Base-by-base conservation (phyloP, 2,797 vertebrate genomes). In the Myotis pilosus region DNA sequence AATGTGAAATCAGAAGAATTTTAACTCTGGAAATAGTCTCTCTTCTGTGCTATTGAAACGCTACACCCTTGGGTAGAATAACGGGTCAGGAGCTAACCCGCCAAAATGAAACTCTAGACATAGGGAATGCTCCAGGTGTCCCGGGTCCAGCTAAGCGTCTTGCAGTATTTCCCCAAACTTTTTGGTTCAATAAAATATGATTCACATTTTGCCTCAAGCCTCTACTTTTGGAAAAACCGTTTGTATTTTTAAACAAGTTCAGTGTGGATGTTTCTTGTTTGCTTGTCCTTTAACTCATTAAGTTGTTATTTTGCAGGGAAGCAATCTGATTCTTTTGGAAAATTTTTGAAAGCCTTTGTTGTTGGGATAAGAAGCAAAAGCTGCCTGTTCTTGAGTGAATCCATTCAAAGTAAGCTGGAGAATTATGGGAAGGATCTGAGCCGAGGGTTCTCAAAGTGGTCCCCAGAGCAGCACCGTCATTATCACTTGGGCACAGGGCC, bases 101-200 rank as follows among this genome's bases (percentile, higher is more conserved):
- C 92, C 91, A 96, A 94, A 91, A 91, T 82, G 88, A 96, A 96
- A 96, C 95, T 94, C 88, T 97, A 96, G 90, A 97, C 96, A 87
- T 41, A 88, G 75, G 25, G 41, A 93, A 76, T 62, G 80, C 62
- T 95, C 86, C 3, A 0, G 78, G 76, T 62, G 0, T 88, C 93
- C 68, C n/a, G 10, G 87, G 71, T 47, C 82, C 74, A 92, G 81
- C 78, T 81, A 68, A 82, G 55, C 78, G 44, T 94, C 92, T 93
- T 94, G 28, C 30, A 88, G 69, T 86, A 87, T 96, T 94, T 96
- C 49, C 86, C 94, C 91, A 93, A 72, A 95, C 85, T 93, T 89
- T 47, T 51, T 41, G n/a, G 28, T 93, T 95, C 78, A 88, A 72
- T 93, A 94, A 92, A 97, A 87, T 87, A 91, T 74, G 91, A 96